phyloP scores from a whole-genome alignment of 1,140 invertebrate genomes.

The Heliconius melpomene region DNA sequence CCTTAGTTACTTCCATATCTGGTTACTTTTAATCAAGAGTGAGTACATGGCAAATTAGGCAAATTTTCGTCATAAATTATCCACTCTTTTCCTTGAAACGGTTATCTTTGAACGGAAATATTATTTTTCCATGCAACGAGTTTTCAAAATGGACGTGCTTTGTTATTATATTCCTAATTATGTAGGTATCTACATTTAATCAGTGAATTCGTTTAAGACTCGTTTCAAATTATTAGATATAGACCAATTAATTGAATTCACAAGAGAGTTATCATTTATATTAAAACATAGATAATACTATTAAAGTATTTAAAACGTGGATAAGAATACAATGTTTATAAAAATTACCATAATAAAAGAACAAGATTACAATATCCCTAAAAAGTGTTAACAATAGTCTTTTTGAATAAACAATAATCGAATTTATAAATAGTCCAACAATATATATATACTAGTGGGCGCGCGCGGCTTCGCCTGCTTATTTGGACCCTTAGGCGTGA shows the following conservation, averaged over 20 bases:
- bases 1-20: background rate
- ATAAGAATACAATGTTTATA: too few relatives aligned
- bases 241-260: background rate
- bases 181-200: background rate
- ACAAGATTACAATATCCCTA: too few relatives aligned
- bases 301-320: too few relatives aligned
- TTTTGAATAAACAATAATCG: too few relatives aligned
- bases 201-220: background rate
- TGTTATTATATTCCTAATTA: slow-evolving; percentile 22
- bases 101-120: slow-evolving; percentile 27
- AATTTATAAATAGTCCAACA: too few relatives aligned
- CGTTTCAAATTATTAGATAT: background rate
- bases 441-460: too few relatives aligned
- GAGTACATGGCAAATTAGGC: background rate
- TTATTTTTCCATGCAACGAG: slow-evolving; percentile 23
- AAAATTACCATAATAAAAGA: too few relatives aligned
- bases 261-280: background rate
- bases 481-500: too few relatives aligned
- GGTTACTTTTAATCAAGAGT: background rate
- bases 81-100: slow-evolving; percentile 11
- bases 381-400: too few relatives aligned
- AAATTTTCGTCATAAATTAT: background rate
- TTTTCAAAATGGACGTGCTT: slow-evolving; percentile 24
- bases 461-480: too few relatives aligned
- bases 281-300: too few relatives aligned